Conservation (phyloP, 2,888 invertebrate species). For the Lycia hirtaria region DNA sequence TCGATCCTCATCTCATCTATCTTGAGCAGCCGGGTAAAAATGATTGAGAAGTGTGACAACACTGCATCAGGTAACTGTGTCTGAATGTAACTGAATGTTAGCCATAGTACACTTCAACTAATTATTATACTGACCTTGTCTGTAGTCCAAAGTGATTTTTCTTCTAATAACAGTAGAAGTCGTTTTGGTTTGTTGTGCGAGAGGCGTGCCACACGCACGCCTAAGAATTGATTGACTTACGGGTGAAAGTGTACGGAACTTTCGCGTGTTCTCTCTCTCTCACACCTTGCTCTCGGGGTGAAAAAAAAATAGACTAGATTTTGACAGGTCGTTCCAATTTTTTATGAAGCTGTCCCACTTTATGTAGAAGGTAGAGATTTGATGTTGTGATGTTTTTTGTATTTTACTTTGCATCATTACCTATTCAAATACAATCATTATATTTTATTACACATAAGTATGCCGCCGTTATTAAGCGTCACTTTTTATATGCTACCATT, state of each 20-base stretch:
- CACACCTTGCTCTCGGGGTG: slow-evolving; percentile 45
- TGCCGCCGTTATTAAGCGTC: neutral
- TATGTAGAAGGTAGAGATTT: slow-evolving; percentile 3
- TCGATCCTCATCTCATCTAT: too few relatives aligned
- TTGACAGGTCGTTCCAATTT: slow-evolving; percentile 42
- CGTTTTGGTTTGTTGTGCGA: neutral
- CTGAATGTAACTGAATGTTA: slow-evolving; percentile 37
- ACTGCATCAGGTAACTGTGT: slow-evolving; percentile 41
- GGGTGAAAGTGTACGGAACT: slow-evolving; percentile 65
- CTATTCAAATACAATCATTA: neutral
- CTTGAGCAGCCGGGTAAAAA: too few relatives aligned
- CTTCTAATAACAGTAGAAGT: neutral
- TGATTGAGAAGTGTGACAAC: slow-evolving; percentile 38
- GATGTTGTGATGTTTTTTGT: slow-evolving; percentile 10
- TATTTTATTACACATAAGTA: neutral
- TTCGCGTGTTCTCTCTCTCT: slow-evolving; percentile 42
- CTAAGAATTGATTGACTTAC: slow-evolving; percentile 47
- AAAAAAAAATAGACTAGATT: slow-evolving; percentile 36
- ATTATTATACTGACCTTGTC: too few relatives aligned
- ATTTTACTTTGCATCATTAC: slow-evolving; percentile 12
- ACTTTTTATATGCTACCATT: neutral
- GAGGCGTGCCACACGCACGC: slow-evolving; percentile 30
- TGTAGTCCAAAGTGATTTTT: neutral
- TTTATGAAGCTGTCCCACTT: slow-evolving; percentile 23
- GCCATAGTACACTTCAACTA: too few relatives aligned